Conservation (phyloP, 2,888 invertebrate genomes). For the Tenthredo livida region DNA sequence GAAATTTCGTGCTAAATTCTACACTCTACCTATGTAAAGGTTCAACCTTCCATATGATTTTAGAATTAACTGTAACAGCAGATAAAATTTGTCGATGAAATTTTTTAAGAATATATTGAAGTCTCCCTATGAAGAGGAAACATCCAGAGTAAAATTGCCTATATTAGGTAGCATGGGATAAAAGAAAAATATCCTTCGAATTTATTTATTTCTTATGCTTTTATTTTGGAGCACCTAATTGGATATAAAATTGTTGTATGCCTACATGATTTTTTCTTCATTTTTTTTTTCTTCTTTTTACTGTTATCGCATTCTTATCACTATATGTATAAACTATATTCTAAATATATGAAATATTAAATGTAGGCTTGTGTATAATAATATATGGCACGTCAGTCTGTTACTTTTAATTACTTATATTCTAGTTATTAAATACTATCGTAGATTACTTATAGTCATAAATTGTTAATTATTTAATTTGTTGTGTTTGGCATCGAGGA, state of each 20-base stretch:
- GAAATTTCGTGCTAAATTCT: neutral
- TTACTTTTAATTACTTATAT: conserved; percentile 74
- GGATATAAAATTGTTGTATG: conserved; percentile 73
- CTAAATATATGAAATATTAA: conserved; percentile 74
- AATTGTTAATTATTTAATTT: conserved; percentile 58
- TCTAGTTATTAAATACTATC: conserved; percentile 70
- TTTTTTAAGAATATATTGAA: neutral
- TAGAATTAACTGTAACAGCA: neutral
- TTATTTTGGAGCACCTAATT: conserved; percentile 74
- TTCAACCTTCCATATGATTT: neutral
- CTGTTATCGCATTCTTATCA: conserved; percentile 68
- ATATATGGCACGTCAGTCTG: conserved; percentile 78
- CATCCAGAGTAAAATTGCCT: neutral
- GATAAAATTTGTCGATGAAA: too few species aligned
- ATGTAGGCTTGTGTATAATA: conserved; percentile 72
- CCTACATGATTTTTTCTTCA: conserved; percentile 67
- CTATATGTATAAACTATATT: conserved; percentile 70
- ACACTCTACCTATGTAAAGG: too few species aligned
- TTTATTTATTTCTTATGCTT: conserved; percentile 62
- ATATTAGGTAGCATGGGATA: conserved; percentile 12
- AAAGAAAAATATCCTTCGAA: neutral
- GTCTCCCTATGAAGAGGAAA: neutral
- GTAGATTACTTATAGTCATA: conserved; percentile 61
- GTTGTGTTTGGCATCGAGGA: conserved; percentile 72
- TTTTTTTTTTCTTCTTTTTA: conserved; percentile 66